Base-by-base conservation (phyloP, 2,888 invertebrate species). In the Xestobium rufovillosum region DNA sequence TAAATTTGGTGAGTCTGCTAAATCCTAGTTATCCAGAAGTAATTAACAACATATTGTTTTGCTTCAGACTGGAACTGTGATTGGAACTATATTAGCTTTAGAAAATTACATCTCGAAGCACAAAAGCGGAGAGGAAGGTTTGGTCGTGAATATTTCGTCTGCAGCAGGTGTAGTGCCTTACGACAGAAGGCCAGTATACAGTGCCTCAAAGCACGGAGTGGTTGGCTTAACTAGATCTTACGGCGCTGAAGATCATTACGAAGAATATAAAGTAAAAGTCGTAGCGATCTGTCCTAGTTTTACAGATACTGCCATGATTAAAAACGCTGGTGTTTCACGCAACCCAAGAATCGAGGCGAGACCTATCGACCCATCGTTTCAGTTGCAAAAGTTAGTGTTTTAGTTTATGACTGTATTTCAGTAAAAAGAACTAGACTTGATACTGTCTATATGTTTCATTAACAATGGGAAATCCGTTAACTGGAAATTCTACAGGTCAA, bases 261-360 rank as follows among this genome's bases (percentile, higher is more conserved):
- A 19, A 19, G n/a, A n/a, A 19, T 8, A n/a, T 19, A n/a, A n/a
- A 19, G 23, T 19, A 19, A 19, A n/a, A n/a, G 23, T 19, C 23
- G 23, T 19, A n/a, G 6, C 6, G 6, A 8, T 19, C 6, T 19
- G 23, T 19, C 23, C 23, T 8, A n/a, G 23, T 8, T 19, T 19
- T n/a, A 19, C 23, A 19, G n/a, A 19, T 8, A 19, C 23, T 6
- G 6, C 23, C 23, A 19, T 19, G 23, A 6, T 19, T 6, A 19
- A 19, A 19, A 19, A 19, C n/a, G n/a, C n/a, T n/a, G n/a, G n/a
- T n/a, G n/a, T n/a, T n/a, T n/a, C n/a, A n/a, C n/a, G n/a, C n/a
- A n/a, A n/a, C n/a, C n/a, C n/a, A n/a, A n/a, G n/a, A n/a, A n/a
- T n/a, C n/a, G n/a, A n/a, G n/a, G n/a, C n/a, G n/a, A n/a, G n/a